Evolutionary conservation across 35 echinoderm and acorn worm genomes (phyloP).

Genomic region (Patiria miniata): DNA sequence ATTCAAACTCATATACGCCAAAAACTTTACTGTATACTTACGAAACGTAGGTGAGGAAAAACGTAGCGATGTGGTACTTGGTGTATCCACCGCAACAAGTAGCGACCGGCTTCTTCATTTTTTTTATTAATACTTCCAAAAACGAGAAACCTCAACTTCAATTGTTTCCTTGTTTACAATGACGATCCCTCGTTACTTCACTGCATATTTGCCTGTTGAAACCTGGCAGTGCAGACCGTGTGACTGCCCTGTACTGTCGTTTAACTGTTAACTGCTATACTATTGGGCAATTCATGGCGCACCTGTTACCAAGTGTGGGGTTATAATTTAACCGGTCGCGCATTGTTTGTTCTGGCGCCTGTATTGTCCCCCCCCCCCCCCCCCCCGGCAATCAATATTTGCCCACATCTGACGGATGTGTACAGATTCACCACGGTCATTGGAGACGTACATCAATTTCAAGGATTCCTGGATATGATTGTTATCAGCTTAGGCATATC

Average conservation of each 20-base stretch:
- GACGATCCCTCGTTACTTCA: not conserved
- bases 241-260: too few relatives aligned
- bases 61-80: conserved; percentile 41
- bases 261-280: not conserved
- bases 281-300: not conserved
- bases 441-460: too few relatives aligned
- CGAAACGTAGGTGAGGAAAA: conserved; percentile 74
- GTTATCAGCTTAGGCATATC: too few relatives aligned
- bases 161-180: not conserved
- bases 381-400: not conserved
- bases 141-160: not conserved
- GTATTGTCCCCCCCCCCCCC: not conserved
- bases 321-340: not conserved
- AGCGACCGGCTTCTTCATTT: not conserved
- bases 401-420: too few relatives aligned
- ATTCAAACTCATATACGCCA: too few relatives aligned
- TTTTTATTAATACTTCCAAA: not conserved
- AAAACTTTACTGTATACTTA: conserved; percentile 47
- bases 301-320: not conserved
- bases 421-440: too few relatives aligned
- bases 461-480: too few relatives aligned
- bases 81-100: conserved; percentile 27
- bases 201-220: not conserved
- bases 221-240: not conserved
- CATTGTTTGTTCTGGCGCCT: not conserved